phyloP scores from a whole-genome alignment of 2,888 invertebrate genomes.

The Ectemnius continuus region DNA sequence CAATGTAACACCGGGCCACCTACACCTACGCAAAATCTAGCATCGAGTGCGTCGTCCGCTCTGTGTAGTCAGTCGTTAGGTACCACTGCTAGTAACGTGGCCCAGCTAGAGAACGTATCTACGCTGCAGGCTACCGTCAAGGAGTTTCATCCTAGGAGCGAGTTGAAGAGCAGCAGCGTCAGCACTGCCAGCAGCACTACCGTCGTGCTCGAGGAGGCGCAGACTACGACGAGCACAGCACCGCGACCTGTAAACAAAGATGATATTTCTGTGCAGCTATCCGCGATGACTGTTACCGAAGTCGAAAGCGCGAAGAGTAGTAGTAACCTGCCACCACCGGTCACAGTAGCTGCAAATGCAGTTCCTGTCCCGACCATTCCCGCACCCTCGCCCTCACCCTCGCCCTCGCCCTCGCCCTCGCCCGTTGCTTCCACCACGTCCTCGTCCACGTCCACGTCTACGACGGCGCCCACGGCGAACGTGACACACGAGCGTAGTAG shows the following conservation, averaged over 20 bases:
- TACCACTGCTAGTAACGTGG: constrained; percentile 44
- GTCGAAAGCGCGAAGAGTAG: constrained; percentile 43
- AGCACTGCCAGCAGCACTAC: too few relatives aligned
- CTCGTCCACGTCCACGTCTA: neutral
- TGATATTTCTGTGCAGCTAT: constrained; percentile 73
- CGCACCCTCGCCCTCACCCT: neutral
- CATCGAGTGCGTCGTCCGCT: constrained; percentile 53
- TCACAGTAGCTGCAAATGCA: constrained; percentile 13
- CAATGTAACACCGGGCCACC: constrained; percentile 61
- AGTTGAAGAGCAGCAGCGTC: constrained; percentile 52
- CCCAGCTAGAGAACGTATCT: constrained; percentile 65
- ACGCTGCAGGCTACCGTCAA: constrained; percentile 64
- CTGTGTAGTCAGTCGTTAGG: constrained; percentile 62
- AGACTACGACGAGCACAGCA: constrained; percentile 13
- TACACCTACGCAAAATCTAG: constrained; percentile 51
- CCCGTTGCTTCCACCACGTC: neutral
- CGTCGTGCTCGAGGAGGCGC: constrained; percentile 57
- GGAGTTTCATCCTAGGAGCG: constrained; percentile 68
- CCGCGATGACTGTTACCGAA: constrained; percentile 40
- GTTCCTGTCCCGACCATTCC: neutral
- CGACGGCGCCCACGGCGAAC: constrained; percentile 1
- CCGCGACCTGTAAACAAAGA: constrained; percentile 60
- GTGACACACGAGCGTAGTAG: constrained; percentile 27
- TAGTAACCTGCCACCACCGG: constrained; percentile 21
- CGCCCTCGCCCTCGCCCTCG: neutral